Percentiles rank a stretch among this genome's conserved stretches.
These are phyloP conservation scores for Rhingia rostrata DNA, from an alignment of 2,888 invertebrate species.

Conservation along the genomic window DNA sequence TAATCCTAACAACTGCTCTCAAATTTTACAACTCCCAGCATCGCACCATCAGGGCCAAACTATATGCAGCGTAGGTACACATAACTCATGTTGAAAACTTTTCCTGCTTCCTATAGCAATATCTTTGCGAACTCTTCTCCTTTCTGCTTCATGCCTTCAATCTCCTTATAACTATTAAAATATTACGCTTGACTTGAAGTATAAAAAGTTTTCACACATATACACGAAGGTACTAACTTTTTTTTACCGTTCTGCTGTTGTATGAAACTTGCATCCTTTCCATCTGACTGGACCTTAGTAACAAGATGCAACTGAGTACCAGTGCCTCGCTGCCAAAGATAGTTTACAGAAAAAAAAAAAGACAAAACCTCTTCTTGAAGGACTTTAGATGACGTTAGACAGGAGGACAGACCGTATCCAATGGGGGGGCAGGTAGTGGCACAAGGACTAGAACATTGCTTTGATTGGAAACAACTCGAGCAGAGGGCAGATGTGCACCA, in stretches of 20 bases:
- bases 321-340: background rate
- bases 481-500: slow-evolving; percentile 6
- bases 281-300: slow-evolving; percentile 14
- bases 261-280: slow-evolving; percentile 18
- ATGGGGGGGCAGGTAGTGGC: too few species aligned
- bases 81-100: slow-evolving; percentile 27
- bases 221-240: background rate
- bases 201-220: slow-evolving; percentile 30
- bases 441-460: slow-evolving; percentile 21
- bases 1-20: slow-evolving; percentile 3
- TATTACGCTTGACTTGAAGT: slow-evolving; percentile 62
- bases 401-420: background rate
- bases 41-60: slow-evolving; percentile 14
- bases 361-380: background rate
- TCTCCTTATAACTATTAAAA: slow-evolving; percentile 64
- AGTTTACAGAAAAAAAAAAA: slow-evolving; percentile 1
- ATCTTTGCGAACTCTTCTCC: slow-evolving; percentile 9
- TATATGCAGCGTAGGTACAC: background rate
- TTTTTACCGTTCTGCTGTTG: background rate
- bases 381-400: slow-evolving; percentile 16
- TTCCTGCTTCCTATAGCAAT: slow-evolving; percentile 16
- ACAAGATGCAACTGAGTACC: slow-evolving; percentile 19
- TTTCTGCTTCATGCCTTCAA: slow-evolving; percentile 44
- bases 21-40: slow-evolving; percentile 14
- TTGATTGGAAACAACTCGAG: slow-evolving; percentile 63